Percentiles rank a stretch among this genome's conserved stretches.
Evolutionary conservation across 1,140 invertebrate genomes (phyloP).

Genomic region (Chelonus insularis): DNA sequence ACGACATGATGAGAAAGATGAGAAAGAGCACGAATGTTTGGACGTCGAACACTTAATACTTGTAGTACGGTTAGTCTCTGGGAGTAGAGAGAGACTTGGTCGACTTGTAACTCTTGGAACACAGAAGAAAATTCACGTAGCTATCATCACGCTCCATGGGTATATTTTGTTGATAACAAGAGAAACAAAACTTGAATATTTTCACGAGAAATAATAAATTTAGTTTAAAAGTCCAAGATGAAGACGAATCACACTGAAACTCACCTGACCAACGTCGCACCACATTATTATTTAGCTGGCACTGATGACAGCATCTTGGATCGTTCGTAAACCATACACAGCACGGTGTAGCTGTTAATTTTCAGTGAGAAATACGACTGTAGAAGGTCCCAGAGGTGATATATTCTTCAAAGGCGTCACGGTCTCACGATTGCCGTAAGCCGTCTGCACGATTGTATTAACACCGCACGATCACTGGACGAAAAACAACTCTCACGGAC

Average conservation of each 20-base stretch:
- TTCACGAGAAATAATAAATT: background rate
- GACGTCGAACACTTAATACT: too few species aligned
- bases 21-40: too few species aligned
- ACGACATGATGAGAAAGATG: too few species aligned
- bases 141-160: too few species aligned
- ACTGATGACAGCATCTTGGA: slow-evolving; percentile 58
- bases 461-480: slow-evolving; percentile 45
- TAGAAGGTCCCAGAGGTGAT: background rate
- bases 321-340: slow-evolving; percentile 50
- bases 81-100: too few species aligned
- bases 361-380: slow-evolving; percentile 30
- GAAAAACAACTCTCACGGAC: slow-evolving; percentile 47
- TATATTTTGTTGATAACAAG: too few species aligned
- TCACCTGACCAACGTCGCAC: slow-evolving; percentile 61
- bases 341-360: slow-evolving; percentile 31
- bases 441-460: slow-evolving; percentile 24
- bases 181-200: background rate
- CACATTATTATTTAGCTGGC: slow-evolving; percentile 61
- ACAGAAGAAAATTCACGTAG: too few species aligned
- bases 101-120: too few species aligned
- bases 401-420: slow-evolving; percentile 16
- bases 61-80: too few species aligned
- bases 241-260: slow-evolving; percentile 32
- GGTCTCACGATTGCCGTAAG: slow-evolving; percentile 22
- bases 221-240: background rate